Percentiles rank a stretch among this genome's conserved stretches.
phyloP scores from a whole-genome alignment of 1,140 invertebrate genomes.

The Drosophila sproati region DNA sequence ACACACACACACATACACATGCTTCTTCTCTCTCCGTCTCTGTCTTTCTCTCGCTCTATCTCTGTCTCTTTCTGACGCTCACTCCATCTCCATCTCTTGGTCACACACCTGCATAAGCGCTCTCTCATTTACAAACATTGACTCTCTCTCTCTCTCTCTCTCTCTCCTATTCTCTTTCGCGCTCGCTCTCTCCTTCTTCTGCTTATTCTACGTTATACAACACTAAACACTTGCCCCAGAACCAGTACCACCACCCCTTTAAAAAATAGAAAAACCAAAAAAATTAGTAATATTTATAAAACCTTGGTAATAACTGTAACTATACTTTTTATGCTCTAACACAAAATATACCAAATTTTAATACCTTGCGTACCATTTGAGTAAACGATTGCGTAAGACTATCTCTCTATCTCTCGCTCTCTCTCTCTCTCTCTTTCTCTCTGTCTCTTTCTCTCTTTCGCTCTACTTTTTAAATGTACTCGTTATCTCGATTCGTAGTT shows the following conservation, averaged over 20 bases:
- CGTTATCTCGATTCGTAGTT: constrained; percentile 27
- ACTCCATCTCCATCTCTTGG: background rate
- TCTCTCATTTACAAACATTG: background rate
- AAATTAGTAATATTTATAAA: constrained; percentile 13
- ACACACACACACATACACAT: background rate
- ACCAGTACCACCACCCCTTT: constrained; percentile 1
- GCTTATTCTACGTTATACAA: constrained; percentile 7
- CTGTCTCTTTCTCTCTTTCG: background rate
- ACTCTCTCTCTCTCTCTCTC: background rate
- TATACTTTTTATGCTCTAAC: constrained; percentile 31
- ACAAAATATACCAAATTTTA: constrained; percentile 6
- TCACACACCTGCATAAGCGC: background rate
- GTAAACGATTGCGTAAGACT: constrained; percentile 45
- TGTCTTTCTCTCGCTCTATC: background rate
- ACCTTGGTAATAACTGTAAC: constrained; percentile 35
- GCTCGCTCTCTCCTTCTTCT: background rate
- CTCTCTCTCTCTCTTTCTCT: constrained; percentile 6
- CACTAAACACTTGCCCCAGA: constrained; percentile 1
- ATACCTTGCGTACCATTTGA: constrained; percentile 35
- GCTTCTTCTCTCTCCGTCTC: constrained; percentile 8
- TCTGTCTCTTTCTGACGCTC: background rate
- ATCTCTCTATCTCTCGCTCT: constrained; percentile 18
- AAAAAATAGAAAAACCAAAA: constrained; percentile 6
- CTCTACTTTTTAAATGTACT: constrained; percentile 21
- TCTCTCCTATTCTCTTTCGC: background rate